These are phyloP conservation scores for Phalanger gymnotis DNA, from an alignment of 2,797 vertebrate genomes.

Conservation along the genomic window DNA sequence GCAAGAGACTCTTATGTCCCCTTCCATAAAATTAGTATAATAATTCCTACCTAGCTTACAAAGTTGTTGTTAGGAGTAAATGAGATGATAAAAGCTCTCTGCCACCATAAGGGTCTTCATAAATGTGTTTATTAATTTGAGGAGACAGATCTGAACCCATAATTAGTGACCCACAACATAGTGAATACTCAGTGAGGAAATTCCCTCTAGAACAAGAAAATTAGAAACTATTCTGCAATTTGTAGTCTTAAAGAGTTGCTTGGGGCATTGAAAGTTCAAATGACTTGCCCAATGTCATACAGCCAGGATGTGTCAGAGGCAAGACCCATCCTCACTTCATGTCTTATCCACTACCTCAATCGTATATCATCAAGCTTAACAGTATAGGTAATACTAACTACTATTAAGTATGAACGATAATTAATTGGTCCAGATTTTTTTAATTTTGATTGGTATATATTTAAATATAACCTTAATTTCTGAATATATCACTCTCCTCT, in stretches of 20 bases:
- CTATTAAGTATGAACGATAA: not conserved
- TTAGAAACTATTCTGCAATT: not conserved
- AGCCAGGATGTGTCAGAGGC: not conserved
- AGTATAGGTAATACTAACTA: not conserved
- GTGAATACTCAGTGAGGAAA: not conserved
- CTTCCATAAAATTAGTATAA: not conserved
- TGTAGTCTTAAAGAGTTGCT: not conserved
- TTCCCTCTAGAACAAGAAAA: not conserved
- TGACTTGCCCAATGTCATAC: not conserved
- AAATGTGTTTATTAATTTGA: not conserved
- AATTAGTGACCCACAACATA: not conserved
- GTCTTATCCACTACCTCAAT: not conserved
- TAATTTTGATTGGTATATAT: not conserved
- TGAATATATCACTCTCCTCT: not conserved
- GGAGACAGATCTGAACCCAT: not conserved
- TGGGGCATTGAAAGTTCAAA: not conserved
- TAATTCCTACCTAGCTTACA: slow-evolving; percentile 11
- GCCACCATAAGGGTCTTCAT: not conserved
- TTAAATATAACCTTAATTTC: not conserved
- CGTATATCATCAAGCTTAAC: not conserved
- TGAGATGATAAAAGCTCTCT: not conserved
- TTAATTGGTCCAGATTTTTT: not conserved
- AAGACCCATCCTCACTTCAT: not conserved
- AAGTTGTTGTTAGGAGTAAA: not conserved
- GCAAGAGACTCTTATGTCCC: slow-evolving; percentile 30